Percentiles rank a stretch among this genome's conserved stretches.
Conservation (phyloP, 2,888 invertebrate genomes). For the Dorcus parallelipipedus region DNA sequence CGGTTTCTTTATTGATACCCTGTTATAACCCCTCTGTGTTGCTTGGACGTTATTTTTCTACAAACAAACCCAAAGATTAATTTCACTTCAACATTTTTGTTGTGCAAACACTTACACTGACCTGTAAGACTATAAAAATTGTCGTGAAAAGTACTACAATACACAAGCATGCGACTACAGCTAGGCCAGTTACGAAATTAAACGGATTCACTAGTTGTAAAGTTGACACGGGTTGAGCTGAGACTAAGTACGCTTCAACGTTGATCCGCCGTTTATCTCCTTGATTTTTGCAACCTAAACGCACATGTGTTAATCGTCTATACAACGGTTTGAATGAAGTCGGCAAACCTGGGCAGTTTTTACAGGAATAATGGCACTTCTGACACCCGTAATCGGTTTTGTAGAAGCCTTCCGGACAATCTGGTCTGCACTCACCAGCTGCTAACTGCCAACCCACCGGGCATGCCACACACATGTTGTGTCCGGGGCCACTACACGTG, state of each 20-base stretch:
- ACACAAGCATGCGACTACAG: constrained; percentile 64
- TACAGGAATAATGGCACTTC: constrained; percentile 86
- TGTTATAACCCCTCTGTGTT: constrained; percentile 44
- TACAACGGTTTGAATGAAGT: not conserved
- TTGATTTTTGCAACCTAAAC: constrained; percentile 45
- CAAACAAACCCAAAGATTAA: constrained; percentile 12
- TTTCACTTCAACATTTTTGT: too few relatives aligned
- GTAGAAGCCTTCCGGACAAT: constrained; percentile 85
- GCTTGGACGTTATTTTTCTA: constrained; percentile 45
- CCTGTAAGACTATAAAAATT: constrained; percentile 72
- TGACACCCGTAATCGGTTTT: constrained; percentile 79
- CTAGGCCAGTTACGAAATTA: constrained; percentile 64
- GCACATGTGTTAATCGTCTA: not conserved
- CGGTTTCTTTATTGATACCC: constrained; percentile 49
- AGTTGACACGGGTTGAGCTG: constrained; percentile 46
- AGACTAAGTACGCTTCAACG: constrained; percentile 46
- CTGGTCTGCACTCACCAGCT: constrained; percentile 80
- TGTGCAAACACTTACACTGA: constrained; percentile 39
- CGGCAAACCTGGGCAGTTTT: constrained; percentile 75
- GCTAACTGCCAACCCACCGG: constrained; percentile 77
- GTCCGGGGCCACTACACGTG: constrained; percentile 80
- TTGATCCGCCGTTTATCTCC: constrained; percentile 47
- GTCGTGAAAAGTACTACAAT: constrained; percentile 68
- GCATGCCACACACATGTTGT: constrained; percentile 82
- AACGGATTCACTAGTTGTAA: constrained; percentile 52